Evolutionary conservation across 2,888 invertebrate species (phyloP), one percentile per base, ranked within the genome.

Genomic region (Adelphocoris suturalis): DNA sequence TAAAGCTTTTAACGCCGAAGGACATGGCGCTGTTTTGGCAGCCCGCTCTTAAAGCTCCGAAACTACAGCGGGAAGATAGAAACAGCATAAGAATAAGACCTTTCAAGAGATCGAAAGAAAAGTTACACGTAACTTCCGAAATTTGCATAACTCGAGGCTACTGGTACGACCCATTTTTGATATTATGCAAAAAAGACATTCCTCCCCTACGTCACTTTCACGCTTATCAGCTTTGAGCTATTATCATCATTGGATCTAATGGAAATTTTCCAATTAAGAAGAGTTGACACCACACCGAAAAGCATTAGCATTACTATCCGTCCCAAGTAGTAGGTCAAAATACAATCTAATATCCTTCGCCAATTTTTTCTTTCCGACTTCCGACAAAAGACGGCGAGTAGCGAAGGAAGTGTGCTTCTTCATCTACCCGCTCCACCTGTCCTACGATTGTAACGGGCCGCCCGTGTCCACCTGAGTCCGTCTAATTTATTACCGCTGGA

Each of bases 311-410:
- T 68, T 19, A 68, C 68, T 68, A 68, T 68, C 68, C 68, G 9
- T 27, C 23, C 23, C 12, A 27, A 19, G 68, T 68, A 68, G 68
- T 23, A 68, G 68, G 68, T 68, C 68, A 68, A 23, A 68, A 68
- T 68, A 23, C 68, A 68, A 68, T 68, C 68, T 68, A 68, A 68
- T 68, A 68, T 68, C 68, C 23, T 68, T 68, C 68, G 68, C 68
- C 23, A 68, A 68, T 19, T 19, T 23, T 68, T 23, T 61, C n/a
- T 61, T 68, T 13, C 13, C 23, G 4, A 68, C 68, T 68, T 68
- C 68, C 68, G 68, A 61, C 61, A 61, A 61, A 61, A 23, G 68
- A 19, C 19, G 23, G 68, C 12, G 11, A 23, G 27, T 27, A 68
- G 68, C 68, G 23, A 23, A 68, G 27, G 68, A 57, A 57, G 57